Evolutionary conservation across 2,797 vertebrate species (phyloP), one percentile per base, ranked within the genome.

Genomic region (Sebastes vulpes): DNA sequence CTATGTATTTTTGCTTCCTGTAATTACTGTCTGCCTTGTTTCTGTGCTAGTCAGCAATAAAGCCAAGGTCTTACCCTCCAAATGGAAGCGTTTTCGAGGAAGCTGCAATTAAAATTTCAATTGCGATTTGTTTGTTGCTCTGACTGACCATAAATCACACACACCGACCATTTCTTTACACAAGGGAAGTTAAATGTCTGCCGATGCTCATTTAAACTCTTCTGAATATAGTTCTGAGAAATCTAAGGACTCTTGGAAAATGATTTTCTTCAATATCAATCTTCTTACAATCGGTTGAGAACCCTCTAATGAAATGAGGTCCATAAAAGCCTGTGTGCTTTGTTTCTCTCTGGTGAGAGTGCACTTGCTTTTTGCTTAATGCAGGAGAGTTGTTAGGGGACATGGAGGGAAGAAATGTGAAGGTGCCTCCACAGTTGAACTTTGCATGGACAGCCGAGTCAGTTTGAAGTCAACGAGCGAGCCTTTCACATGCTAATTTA

Each of bases 401-500:
- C 32, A 10, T 46, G 32, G 58, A 65, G 25, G 3, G 29, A 18
- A 52, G 32, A 42, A 71, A 20, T 21, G 23, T n/a, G 31, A 61
- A 53, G 4, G 21, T 35, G 70, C 9, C 32, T 69, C 42, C n/a
- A 16, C 52, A 9, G 60, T 20, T 78, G 48, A 80, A 50, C 29
- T 58, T 21, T 77, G 28, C 46, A 2, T 21, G 4, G 54, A 18
- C 46, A 12, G 26, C 28, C 3, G 2, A 2, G 6, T 23, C 29
- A 53, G 65, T 67, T 71, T 75, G 79, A 79, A 73, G 64, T 50
- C 59, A 32, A 35, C 16, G 6, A 58, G 42, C 32, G 6, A 54
- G 48, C 32, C 63, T 81, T 90, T 89, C 83, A 77, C 61, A 84
- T 85, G 72, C 54, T 89, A 81, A 92, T 91, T 56, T 60, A 85